These are phyloP conservation scores for Brachyistius frenatus DNA, from an alignment of 2,113 vertebrate species.

Conservation along the genomic window DNA sequence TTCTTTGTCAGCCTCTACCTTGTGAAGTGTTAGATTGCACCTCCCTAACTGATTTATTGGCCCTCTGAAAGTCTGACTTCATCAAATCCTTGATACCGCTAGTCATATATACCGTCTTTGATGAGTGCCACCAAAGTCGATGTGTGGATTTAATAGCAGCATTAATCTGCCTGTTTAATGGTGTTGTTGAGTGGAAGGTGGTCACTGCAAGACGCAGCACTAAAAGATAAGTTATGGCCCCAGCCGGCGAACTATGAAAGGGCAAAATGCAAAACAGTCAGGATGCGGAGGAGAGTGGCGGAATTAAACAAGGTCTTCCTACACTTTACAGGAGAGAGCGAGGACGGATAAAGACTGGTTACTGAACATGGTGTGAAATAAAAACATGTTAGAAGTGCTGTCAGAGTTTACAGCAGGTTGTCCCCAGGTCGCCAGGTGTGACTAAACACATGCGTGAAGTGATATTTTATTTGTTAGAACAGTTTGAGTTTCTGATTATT, in stretches of 20 bases:
- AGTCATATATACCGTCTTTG: constrained; percentile 74
- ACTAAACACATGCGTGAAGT: constrained; percentile 8
- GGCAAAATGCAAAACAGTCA: constrained; percentile 57
- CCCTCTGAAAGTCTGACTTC: constrained; percentile 73
- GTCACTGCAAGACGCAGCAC: constrained; percentile 62
- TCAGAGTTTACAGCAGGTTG: constrained; percentile 17
- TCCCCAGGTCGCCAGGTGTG: not conserved
- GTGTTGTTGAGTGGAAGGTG: constrained; percentile 74
- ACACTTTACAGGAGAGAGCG: not conserved
- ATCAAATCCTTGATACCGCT: constrained; percentile 76
- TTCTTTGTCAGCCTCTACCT: constrained; percentile 35
- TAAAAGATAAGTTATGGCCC: constrained; percentile 73
- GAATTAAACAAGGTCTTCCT: constrained; percentile 50
- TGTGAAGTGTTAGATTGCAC: constrained; percentile 32
- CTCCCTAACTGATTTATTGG: constrained; percentile 69
- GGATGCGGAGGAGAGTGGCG: constrained; percentile 30
- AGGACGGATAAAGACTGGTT: not conserved
- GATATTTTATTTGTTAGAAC: constrained; percentile 1
- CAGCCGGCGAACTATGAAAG: constrained; percentile 56
- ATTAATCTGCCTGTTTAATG: constrained; percentile 80
- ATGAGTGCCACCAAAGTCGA: constrained; percentile 72
- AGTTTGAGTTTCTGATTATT: constrained; percentile 17
- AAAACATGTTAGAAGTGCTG: not conserved
- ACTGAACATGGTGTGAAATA: not conserved
- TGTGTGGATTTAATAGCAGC: constrained; percentile 75